These are phyloP conservation scores for Balearica regulorum DNA, from an alignment of 2,797 vertebrate species.

Conservation along the genomic window DNA sequence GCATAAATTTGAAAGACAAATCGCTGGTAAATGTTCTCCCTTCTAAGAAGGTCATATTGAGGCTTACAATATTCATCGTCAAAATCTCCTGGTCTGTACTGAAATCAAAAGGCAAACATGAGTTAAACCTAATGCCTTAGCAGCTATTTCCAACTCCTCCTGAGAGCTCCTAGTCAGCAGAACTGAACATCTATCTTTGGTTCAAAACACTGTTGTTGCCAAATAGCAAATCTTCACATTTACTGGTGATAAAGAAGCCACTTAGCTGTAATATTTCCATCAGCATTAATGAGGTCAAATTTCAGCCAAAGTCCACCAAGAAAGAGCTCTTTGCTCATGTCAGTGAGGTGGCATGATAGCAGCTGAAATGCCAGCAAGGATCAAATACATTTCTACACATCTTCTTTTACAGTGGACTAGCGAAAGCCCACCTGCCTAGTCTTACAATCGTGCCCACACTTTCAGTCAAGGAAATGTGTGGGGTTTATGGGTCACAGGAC, in stretches of 20 bases:
- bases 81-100: neutral
- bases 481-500: neutral
- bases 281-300: neutral
- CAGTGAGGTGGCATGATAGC: neutral
- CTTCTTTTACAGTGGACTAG: neutral
- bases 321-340: neutral
- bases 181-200: neutral
- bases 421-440: neutral
- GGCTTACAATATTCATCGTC: neutral
- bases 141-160: neutral
- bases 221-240: neutral
- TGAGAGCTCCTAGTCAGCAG: neutral
- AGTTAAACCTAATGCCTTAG: neutral
- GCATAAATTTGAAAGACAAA: constrained; percentile 36
- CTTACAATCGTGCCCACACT: neutral
- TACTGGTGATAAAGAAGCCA: neutral
- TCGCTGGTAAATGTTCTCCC: neutral
- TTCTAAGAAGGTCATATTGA: neutral
- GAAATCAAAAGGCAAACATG: neutral
- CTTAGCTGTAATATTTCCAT: neutral
- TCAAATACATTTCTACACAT: neutral
- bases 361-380: neutral
- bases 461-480: neutral
- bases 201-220: neutral
- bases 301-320: fast-evolving